phyloP scores from a whole-genome alignment of 2,888 invertebrate species.

The Pristionchus mayeri region DNA sequence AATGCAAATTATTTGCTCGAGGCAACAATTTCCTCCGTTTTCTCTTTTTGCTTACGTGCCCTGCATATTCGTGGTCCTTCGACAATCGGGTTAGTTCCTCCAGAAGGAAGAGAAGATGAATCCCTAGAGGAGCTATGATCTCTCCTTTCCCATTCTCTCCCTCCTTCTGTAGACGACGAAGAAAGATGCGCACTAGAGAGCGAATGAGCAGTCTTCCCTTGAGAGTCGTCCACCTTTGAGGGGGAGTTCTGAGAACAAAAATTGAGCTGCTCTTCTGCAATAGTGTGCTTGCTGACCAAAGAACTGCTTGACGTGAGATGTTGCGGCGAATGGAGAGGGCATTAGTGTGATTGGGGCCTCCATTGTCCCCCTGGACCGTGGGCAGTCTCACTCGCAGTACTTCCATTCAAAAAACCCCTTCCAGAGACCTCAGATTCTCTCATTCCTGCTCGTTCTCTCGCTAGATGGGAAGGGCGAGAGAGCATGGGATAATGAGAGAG shows the following conservation, averaged over 20 bases:
- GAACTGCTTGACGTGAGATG: slow-evolving; percentile 23
- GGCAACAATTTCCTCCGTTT: slow-evolving; percentile 20
- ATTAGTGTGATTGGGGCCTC: slow-evolving; percentile 9
- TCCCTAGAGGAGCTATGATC: too few species aligned
- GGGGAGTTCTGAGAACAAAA: neutral
- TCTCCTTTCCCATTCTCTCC: too few species aligned
- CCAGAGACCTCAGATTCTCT: too few species aligned
- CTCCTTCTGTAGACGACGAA: too few species aligned
- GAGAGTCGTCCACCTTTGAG: slow-evolving; percentile 22
- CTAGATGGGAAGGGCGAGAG: too few species aligned
- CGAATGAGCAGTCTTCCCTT: neutral
- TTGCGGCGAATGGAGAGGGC: neutral
- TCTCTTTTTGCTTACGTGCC: neutral
- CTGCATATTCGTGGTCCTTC: slow-evolving; percentile 14
- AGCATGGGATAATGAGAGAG: neutral
- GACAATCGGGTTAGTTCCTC: neutral
- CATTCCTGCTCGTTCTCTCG: too few species aligned
- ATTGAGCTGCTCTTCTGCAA: neutral
- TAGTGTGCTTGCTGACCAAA: neutral
- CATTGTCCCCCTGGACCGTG: neutral
- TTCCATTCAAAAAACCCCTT: too few species aligned
- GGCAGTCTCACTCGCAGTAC: neutral
- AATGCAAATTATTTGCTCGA: neutral
- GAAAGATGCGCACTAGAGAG: too few species aligned
- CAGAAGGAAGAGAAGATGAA: too few species aligned